Evolutionary conservation across 2,113 vertebrate genomes (phyloP), one percentile per base, ranked within the genome.

Genomic region (Rhabdornis inornatus): DNA sequence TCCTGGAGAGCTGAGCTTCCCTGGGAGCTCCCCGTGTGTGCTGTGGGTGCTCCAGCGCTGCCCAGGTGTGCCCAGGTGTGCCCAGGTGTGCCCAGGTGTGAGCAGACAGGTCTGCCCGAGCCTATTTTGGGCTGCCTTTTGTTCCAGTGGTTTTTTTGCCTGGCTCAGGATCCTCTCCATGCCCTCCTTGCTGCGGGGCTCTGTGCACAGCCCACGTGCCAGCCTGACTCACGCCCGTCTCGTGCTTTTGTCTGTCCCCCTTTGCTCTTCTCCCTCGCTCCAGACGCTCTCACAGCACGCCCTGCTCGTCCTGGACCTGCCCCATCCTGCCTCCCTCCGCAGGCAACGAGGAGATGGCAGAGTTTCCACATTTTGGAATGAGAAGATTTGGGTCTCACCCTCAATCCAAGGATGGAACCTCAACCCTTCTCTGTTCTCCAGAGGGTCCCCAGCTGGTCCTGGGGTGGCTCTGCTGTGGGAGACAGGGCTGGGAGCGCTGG

Each of bases 161-260:
- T 8, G 52, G 11, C 59, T 35, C 3, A 18, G 69, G 37, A 9
- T 24, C 24, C 3, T 1, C 55, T 49, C 77, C 22, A 2, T 56
- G 22, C 65, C 77, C 74, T 23, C 82, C 19, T 44, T 25, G 92
- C 95, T 35, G 1, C 8, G 7, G 83, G 95, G 93, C 93, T 78
- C 45, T 28, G 78, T 37, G 60, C 1, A 1, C 79, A 44, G 92
- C 83, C 92, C 11, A 0, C 4, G 6, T 1, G 70, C 96, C 96
- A 95, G n/a, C 70, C 8, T 70, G 94, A 85, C 74, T 91, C 96
- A 94, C 42, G 78, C 91, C 95, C 31, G 2, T 37, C 87, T 87
- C 25, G 2, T 45, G 49, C 91, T 94, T 94, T 91, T 6, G 65
- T 72, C 91, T 13, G 47, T 42, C 56, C 87, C 87, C 40, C 94